Percentiles rank a stretch among this genome's conserved stretches.
Evolutionary conservation across 1,140 invertebrate genomes (phyloP).

Genomic region (Drosophila chauvacae): DNA sequence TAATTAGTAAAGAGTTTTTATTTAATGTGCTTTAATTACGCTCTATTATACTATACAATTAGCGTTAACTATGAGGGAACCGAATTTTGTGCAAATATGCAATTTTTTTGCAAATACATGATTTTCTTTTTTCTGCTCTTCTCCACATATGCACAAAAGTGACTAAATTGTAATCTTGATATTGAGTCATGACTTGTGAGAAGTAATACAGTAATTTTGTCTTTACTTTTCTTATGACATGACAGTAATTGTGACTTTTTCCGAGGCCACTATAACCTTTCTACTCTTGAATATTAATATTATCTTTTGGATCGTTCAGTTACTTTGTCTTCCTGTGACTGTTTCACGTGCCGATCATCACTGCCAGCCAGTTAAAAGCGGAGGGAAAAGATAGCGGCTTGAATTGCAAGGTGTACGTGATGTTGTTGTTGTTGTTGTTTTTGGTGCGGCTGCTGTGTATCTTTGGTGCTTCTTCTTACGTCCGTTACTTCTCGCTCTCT

Average conservation of each 20-base stretch:
- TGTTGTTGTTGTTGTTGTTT: conserved; percentile 35
- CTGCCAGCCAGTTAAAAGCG: conserved; percentile 37
- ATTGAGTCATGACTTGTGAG: conserved; percentile 1
- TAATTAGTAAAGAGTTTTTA: not conserved
- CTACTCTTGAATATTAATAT: not conserved
- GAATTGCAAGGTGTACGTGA: conserved; percentile 80
- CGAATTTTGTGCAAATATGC: not conserved
- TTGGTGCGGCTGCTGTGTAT: conserved; percentile 66
- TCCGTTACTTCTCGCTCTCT: conserved; percentile 76
- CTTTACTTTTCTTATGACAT: not conserved
- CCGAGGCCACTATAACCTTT: not conserved
- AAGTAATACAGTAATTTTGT: not conserved
- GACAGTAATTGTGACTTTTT: not conserved
- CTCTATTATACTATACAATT: not conserved
- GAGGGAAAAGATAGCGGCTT: conserved; percentile 75
- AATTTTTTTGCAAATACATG: not conserved
- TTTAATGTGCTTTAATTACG: not conserved
- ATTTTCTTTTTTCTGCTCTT: not conserved
- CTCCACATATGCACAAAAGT: not conserved
- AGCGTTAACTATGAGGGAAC: not conserved
- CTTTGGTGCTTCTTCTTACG: conserved; percentile 77
- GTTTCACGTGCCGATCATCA: conserved; percentile 35
- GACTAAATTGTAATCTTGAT: not conserved
- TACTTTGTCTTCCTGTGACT: conserved; percentile 31
- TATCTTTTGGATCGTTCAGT: not conserved